These are phyloP conservation scores for Myanophis thanlyinensis DNA, from an alignment of 2,113 vertebrate genomes.

Conservation along the genomic window DNA sequence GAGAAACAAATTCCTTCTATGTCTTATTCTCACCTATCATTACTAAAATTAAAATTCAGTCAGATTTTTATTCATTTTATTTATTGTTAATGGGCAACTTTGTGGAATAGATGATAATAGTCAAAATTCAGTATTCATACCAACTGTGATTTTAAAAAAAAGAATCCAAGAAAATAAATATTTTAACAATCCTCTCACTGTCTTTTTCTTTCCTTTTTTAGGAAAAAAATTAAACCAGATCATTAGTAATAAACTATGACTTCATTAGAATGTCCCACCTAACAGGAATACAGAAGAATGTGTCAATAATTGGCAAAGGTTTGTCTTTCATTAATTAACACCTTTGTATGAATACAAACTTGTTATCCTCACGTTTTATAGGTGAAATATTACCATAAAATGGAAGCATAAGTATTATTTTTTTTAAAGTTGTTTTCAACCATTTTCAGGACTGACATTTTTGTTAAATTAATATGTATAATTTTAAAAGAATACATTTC, in stretches of 20 bases:
- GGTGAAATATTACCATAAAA: slow-evolving; percentile 80
- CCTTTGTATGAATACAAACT: slow-evolving; percentile 81
- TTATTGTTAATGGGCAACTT: slow-evolving; percentile 83
- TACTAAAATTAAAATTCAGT: slow-evolving; percentile 86
- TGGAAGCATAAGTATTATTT: slow-evolving; percentile 47
- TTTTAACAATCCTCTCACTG: slow-evolving; percentile 60
- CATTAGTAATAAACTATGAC: slow-evolving; percentile 72
- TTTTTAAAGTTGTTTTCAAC: slow-evolving; percentile 51
- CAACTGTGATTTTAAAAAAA: slow-evolving; percentile 77
- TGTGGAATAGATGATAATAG: slow-evolving; percentile 65
- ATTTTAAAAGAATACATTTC: slow-evolving; percentile 24
- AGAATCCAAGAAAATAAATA: slow-evolving; percentile 82
- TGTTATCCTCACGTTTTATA: slow-evolving; percentile 74
- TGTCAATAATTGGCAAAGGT: slow-evolving; percentile 81
- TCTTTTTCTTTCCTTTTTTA: slow-evolving; percentile 4
- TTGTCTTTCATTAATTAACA: slow-evolving; percentile 91
- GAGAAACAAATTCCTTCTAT: slow-evolving; percentile 60
- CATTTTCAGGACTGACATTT: slow-evolving; percentile 66
- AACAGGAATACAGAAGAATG: slow-evolving; percentile 76
- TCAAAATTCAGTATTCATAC: slow-evolving; percentile 73
- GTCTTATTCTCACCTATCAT: slow-evolving; percentile 77
- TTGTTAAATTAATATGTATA: slow-evolving; percentile 49
- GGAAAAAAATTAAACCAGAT: slow-evolving; percentile 54
- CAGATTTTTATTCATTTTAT: slow-evolving; percentile 88
- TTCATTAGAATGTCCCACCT: slow-evolving; percentile 76